Base-by-base conservation (phyloP, 2,888 invertebrate species). In the Aphidius colemani region DNA sequence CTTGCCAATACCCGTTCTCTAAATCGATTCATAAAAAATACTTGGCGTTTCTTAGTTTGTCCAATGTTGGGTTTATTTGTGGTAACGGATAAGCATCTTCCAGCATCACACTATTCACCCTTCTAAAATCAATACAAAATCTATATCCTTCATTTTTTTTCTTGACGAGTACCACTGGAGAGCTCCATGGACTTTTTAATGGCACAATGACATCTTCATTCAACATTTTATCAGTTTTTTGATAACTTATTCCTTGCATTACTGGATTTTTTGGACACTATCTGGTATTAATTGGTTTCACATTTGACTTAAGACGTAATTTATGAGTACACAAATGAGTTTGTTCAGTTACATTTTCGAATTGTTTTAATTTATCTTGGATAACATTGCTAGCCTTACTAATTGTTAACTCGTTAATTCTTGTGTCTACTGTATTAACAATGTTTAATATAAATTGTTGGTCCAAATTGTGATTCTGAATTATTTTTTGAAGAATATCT, bases 201-300 rank as follows among this genome's bases (percentile, higher is more conserved):
- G 69, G 72, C 48, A 76, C 76, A 1, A 79, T 71, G 0, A 78
- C 70, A 5, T 70, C 75, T 0, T 67, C 48, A 4, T 45, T 58
- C 0, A 79, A 13, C 77, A 78, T 78, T 6, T 72, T 59, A 49
- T 77, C 74, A 1, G 78, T 68, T 63, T 76, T 7, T 9, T 18
- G 39, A 70, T 40, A 7, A 67, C n/a, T 67, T 1, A 56, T 48
- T 13, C 60, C 11, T 18, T 46, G 64, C 59, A 39, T 44, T 40
- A n/a, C 43, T 6, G 68, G 66, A 3, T 64, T 66, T 2, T 63
- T 41, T 7, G 61, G 64, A 13, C 59, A 60, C 8, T 67, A 66
- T 7, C 68, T 48, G n/a, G 65, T 63, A 48, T 67, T 68, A 6
- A 69, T 67, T 1, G 66, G 60, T 0, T 30, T 4, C 1, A 18